These are phyloP conservation scores for Macaria liturata DNA, from an alignment of 2,888 invertebrate genomes.

Conservation along the genomic window DNA sequence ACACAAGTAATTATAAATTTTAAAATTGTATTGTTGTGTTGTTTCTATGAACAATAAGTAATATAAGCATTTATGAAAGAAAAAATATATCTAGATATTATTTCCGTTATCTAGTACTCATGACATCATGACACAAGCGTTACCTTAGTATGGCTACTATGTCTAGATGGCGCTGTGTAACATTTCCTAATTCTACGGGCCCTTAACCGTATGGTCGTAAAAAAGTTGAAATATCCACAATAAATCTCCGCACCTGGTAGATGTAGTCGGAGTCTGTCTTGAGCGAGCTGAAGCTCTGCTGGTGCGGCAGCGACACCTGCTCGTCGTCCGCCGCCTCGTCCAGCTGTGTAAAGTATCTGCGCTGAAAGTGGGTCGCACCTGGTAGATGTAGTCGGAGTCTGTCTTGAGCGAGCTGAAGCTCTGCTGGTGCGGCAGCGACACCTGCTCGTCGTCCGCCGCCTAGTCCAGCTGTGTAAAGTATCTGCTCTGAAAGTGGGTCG, in stretches of 20 bases:
- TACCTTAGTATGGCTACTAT: too few species aligned
- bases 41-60: too few species aligned
- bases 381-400: conserved; percentile 89
- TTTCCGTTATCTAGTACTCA: too few species aligned
- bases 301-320: conserved; percentile 89
- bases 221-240: too few species aligned
- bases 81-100: too few species aligned
- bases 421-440: conserved; percentile 89
- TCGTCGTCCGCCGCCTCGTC: conserved; percentile 91
- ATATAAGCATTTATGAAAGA: too few species aligned
- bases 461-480: conserved; percentile 86
- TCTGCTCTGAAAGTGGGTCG: background rate
- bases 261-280: conserved; percentile 90
- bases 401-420: conserved; percentile 89
- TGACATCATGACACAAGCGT: too few species aligned
- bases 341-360: conserved; percentile 77
- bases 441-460: conserved; percentile 89
- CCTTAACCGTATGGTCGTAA: too few species aligned
- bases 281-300: conserved; percentile 88
- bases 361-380: conserved; percentile 65
- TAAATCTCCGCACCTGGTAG: conserved; percentile 88
- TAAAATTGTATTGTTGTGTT: too few species aligned
- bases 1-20: too few species aligned
- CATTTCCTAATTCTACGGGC: too few species aligned
- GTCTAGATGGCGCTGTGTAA: too few species aligned